Evolutionary conservation across 2,797 vertebrate genomes (phyloP).

Genomic region (Semotilus atromaculatus): DNA sequence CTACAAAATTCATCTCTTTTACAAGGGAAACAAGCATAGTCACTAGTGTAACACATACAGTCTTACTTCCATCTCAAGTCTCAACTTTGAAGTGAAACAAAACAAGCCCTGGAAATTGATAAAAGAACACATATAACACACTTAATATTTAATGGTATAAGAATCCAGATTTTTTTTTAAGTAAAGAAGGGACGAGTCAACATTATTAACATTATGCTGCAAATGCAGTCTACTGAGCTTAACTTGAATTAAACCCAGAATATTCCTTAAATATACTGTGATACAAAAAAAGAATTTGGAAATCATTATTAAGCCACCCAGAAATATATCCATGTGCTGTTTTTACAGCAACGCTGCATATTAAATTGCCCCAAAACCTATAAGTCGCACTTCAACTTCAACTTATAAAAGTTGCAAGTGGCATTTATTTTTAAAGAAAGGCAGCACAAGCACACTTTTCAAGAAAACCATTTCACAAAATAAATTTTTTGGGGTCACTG

Average conservation of each 20-base stretch:
- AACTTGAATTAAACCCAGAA: neutral
- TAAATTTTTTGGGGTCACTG: neutral
- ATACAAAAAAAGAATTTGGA: neutral
- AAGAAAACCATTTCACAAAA: neutral
- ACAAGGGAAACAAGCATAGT: too few relatives aligned
- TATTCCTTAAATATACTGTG: neutral
- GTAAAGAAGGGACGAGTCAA: neutral
- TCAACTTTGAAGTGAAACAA: too few relatives aligned
- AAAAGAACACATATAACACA: too few relatives aligned
- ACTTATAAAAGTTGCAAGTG: neutral
- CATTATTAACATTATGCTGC: neutral
- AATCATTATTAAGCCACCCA: neutral
- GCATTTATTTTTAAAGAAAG: neutral
- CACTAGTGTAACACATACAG: too few relatives aligned
- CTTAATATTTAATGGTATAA: too few relatives aligned
- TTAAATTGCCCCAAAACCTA: neutral
- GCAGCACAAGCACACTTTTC: neutral
- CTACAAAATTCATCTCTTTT: too few relatives aligned
- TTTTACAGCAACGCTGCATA: neutral
- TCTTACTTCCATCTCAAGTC: too few relatives aligned
- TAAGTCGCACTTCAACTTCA: neutral
- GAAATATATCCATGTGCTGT: neutral
- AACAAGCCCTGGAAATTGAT: too few relatives aligned
- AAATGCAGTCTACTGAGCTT: neutral
- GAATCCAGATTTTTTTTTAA: too few relatives aligned